Evolutionary conservation across 92 coral and sea anemone genomes (phyloP), one percentile per base, ranked within the genome.

Genomic region (Muricea muricata): DNA sequence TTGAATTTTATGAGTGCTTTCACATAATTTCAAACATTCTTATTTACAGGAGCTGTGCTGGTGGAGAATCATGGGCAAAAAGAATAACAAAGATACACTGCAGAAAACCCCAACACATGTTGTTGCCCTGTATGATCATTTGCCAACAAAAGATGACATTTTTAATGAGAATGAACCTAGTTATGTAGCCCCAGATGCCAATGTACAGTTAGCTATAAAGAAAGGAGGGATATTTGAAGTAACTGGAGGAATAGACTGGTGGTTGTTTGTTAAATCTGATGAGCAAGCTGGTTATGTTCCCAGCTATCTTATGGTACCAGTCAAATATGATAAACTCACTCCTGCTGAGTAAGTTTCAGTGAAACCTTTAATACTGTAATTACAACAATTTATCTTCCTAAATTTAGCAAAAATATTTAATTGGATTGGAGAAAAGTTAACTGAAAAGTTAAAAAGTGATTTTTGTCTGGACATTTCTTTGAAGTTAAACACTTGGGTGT

Each of bases 271-370:
- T 24, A 85, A 81, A 52, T 80, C 68, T 60, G 69, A 82, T 37
- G 97, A 78, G 28, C 80, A 89, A 23, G 78, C 81, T 33, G 98
- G 98, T 26, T 95, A 93, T 81, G 87, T 95, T 39, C 97, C 97
- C 10, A 94, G 98, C 63, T 40, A 88, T 29, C 83, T 90, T 56
- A 93, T 93, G 39, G 97, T 91, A n/a, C 98, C 98, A 4, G 68
- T 94, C 9, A 89, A 83, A 23, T 25, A 37, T 54, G 92, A 87
- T 30, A 81, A 87, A 33, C 85, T 93, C 8, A 93, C 88, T 50
- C 10, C 65, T 12, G 89, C 91, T 39, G 97, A 93, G 98, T 94
- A 87, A 83, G 98, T 88, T 28, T 47, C 28, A 29, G 40, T 39
- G 24, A 13, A 28, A 23, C 8, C 56, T 47, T 1, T 20, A 12